Base-by-base conservation (phyloP, 2,888 invertebrate genomes). In the Torymus auratus region DNA sequence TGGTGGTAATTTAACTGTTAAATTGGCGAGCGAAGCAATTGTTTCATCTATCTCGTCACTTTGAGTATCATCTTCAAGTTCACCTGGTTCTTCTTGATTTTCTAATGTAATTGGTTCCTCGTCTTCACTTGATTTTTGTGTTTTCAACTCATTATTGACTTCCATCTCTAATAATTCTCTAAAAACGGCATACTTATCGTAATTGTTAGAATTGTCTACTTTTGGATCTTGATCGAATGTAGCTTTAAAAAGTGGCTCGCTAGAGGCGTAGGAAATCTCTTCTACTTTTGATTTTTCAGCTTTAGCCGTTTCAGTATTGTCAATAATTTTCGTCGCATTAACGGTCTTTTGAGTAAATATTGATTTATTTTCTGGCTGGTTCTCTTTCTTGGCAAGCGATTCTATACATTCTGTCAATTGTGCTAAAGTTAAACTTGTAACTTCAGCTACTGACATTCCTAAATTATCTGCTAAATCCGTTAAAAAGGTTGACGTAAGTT, bases 101-200 rank as follows among this genome's bases (percentile, higher is more conserved):
- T 83, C 86, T 14, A 74, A 73, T n/a, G 61, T 52, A 4, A 62
- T 56, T 3, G 81, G 41, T 56, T 83, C 83, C 67, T 81, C 83
- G 13, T 83, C 82, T 83, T 85, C 41, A 64, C 73, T 23, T 41
- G 73, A 65, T 56, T 69, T 80, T 62, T 62, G 77, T 7, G 74
- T 80, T 78, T 52, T 85, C 72, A 92, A 92, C 50, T 91, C 91
- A 83, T 77, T 78, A 60, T 83, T 84, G 60, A 81, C 81, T 69
- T 95, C 96, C 86, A 96, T 95, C 84, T 96, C 95, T 84, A 96
- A 93, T 61, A 94, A 88, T 91, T 97, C 97, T 82, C 97, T 93
- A 87, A 97, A 97, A 0, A 96, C 97, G 0, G 97, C 97, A 89
- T 97, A 97, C 85, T 96, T 94, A 88, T 97, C 97, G 87, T 95